Conservation (phyloP, 2,888 invertebrate species). For the Hypercompe scribonia region DNA sequence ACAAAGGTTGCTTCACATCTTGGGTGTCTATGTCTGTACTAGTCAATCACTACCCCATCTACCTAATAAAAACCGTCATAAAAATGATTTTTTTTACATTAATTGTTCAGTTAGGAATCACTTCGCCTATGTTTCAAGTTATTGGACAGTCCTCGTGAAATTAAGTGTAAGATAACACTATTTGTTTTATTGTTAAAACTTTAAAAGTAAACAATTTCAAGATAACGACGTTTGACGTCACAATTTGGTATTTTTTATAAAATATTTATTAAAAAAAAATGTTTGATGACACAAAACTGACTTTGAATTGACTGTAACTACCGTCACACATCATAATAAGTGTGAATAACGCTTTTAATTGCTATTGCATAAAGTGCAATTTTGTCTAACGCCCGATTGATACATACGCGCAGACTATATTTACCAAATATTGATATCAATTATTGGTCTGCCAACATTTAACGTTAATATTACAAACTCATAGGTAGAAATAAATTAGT, state of each 20-base stretch:
- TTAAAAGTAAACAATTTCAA: background rate
- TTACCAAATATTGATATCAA: background rate
- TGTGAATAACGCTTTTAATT: background rate
- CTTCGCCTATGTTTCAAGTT: background rate
- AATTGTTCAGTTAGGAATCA: background rate
- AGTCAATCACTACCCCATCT: too few species aligned
- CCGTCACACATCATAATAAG: background rate
- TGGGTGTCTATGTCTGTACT: too few species aligned
- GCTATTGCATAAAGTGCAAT: background rate
- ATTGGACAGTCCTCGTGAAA: background rate
- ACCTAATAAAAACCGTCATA: background rate
- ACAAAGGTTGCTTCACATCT: too few species aligned
- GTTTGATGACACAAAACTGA: background rate
- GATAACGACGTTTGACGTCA: background rate
- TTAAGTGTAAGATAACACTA: background rate
- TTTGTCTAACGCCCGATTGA: background rate
- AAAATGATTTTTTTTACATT: too few species aligned
- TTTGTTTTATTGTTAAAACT: background rate
- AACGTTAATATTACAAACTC: background rate
- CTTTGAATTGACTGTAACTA: background rate
- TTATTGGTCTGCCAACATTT: background rate
- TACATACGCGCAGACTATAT: background rate
- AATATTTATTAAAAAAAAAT: background rate
- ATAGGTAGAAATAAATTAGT: background rate
- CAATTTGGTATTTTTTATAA: background rate